Conservation (phyloP, 2,888 invertebrate genomes). For the Aromia moschata region DNA sequence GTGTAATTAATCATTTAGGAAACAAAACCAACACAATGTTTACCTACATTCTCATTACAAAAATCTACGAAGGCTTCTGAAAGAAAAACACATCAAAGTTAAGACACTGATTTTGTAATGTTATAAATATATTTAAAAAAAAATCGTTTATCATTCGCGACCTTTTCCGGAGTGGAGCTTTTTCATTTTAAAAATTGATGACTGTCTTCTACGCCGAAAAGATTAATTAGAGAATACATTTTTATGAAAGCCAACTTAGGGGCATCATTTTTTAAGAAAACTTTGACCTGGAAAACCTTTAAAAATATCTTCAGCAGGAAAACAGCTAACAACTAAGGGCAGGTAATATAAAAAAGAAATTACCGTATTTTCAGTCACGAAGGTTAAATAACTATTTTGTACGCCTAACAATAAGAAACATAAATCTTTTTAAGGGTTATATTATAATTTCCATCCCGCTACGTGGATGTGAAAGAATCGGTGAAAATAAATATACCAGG, state of each 20-base stretch:
- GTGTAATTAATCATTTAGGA: too few relatives aligned
- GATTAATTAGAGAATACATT: constrained; percentile 16
- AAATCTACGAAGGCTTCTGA: too few relatives aligned
- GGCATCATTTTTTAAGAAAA: constrained; percentile 1
- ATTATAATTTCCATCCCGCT: too few relatives aligned
- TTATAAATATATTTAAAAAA: constrained; percentile 10
- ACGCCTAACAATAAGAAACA: too few relatives aligned
- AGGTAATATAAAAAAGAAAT: too few relatives aligned
- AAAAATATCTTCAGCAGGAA: neutral
- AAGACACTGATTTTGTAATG: constrained; percentile 8
- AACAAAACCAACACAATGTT: too few relatives aligned
- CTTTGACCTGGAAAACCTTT: constrained; percentile 5
- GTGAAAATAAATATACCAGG: too few relatives aligned
- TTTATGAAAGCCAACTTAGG: constrained; percentile 4
- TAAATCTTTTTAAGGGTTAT: too few relatives aligned
- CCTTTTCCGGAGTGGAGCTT: constrained; percentile 4
- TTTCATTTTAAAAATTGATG: constrained; percentile 21
- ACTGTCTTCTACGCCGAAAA: constrained; percentile 15
- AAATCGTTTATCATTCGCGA: constrained; percentile 4
- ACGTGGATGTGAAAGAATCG: too few relatives aligned
- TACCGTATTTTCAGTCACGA: too few relatives aligned
- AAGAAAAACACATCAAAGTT: neutral
- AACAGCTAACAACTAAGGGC: neutral
- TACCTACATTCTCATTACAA: too few relatives aligned
- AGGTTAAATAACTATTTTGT: too few relatives aligned